Base-by-base conservation (phyloP, 2,113 vertebrate species). In the Aythya baeri region DNA sequence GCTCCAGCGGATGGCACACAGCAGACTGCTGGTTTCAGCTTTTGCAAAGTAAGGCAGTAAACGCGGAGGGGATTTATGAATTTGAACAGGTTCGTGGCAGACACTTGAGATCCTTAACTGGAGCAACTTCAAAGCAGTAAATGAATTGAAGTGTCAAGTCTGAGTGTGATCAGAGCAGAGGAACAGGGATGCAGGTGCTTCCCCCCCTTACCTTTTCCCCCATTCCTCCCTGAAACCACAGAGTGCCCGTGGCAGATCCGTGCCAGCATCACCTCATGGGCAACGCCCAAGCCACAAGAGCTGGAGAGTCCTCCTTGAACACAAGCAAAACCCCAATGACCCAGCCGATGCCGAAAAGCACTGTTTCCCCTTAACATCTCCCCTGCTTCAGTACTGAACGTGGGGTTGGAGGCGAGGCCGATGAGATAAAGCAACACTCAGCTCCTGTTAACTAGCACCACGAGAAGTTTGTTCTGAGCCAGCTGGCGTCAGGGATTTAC, bases 81-180 rank as follows among this genome's bases (percentile, higher is more conserved):
- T 36, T 44, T 73, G 41, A 93, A 76, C 58, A 82, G 84, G 65
- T 0, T 38, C 70, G 44, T 1, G 11, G 62, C 80, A 89, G 86
- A 66, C 23, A 61, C 62, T 72, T 72, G 13, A 75, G 54, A 70
- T 80, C 55, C 85, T 61, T 62, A 83, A 86, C 0, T 83, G 63
- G 32, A 94, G 29, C 76, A 91, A 49, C 82, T 96, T 91, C 94
- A 94, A 93, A 93, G 85, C 50, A 80, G 3, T 34, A 86, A 83
- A 3, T 43, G 32, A 29, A 88, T 83, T 76, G 26, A 85, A 78
- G 68, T 49, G 34, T 80, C 75, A 88, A 52, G 63, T 5, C 5
- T 20, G 41, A 85, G 41, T 11, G 25, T 29, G 59, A 89, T 83
- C 50, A 89, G 63, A 94, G 62, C 88, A 52, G 16, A 91, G 63